Evolutionary conservation across 2,797 vertebrate species (phyloP).

Genomic region (Mus spretus): DNA sequence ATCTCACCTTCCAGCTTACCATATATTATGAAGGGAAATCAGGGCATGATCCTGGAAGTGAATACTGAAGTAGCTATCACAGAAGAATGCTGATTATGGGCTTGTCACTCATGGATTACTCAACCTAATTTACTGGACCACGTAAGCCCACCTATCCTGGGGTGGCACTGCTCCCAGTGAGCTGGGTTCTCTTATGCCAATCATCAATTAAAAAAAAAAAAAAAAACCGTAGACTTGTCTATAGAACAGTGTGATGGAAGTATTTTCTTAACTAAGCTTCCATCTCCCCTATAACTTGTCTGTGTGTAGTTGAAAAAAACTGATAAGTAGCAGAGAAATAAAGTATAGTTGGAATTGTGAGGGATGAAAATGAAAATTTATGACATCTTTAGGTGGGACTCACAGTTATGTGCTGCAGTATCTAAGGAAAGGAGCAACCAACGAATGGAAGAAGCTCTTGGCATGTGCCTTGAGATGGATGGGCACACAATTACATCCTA

Average conservation of each 20-base stretch:
- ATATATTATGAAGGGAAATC: background rate
- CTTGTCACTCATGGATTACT: background rate
- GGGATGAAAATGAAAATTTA: background rate
- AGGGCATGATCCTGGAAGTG: background rate
- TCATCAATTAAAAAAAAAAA: background rate
- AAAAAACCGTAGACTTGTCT: background rate
- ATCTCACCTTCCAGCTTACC: background rate
- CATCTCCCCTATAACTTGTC: background rate
- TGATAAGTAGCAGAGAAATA: background rate
- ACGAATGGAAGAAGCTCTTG: background rate
- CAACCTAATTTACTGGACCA: background rate
- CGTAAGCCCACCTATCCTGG: background rate
- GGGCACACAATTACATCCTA: background rate
- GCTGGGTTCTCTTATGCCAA: background rate
- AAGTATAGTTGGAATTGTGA: background rate
- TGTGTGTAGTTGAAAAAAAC: background rate
- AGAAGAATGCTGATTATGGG: background rate
- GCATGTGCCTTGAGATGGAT: background rate
- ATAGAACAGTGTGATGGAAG: background rate
- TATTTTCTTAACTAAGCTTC: background rate
- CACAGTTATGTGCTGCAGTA: background rate
- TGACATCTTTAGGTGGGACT: background rate
- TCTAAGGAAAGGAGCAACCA: background rate
- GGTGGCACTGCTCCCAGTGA: background rate
- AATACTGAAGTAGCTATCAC: background rate